Evolutionary conservation across 1,140 invertebrate species (phyloP).

Genomic region (Microvelia longipes): DNA sequence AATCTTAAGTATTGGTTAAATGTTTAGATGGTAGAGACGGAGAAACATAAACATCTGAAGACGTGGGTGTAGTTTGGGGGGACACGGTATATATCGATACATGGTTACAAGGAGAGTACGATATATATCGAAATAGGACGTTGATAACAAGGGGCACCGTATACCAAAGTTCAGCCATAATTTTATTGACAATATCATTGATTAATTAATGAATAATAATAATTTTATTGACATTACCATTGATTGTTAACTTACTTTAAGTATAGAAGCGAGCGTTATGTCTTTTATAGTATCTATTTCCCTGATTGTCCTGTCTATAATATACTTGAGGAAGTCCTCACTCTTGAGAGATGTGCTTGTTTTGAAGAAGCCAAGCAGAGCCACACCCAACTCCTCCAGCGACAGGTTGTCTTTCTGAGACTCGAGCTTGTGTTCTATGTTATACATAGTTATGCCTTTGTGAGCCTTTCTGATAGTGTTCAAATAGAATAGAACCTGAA

Average conservation of each 20-base stretch:
- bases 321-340: slow-evolving; percentile 2
- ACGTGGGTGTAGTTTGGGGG: too few species aligned
- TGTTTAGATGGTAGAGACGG: too few species aligned
- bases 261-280: slow-evolving; percentile 8
- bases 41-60: too few species aligned
- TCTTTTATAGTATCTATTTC: slow-evolving; percentile 6
- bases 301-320: slow-evolving; percentile 8
- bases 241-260: slow-evolving; percentile 9
- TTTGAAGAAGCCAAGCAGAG: slow-evolving; percentile 14
- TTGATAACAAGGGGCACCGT: too few species aligned
- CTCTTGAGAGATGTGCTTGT: background rate
- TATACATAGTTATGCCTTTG: slow-evolving; percentile 4
- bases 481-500: slow-evolving; percentile 11
- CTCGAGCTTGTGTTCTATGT: slow-evolving; percentile 6
- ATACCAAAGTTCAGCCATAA: too few species aligned
- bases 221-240: too few species aligned
- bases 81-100: too few species aligned
- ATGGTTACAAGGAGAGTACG: too few species aligned
- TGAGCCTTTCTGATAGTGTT: slow-evolving; percentile 4
- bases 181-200: too few species aligned
- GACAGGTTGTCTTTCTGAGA: background rate
- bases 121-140: too few species aligned
- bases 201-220: too few species aligned
- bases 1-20: too few species aligned
- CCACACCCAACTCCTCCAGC: slow-evolving; percentile 12